Evolutionary conservation across 2,888 invertebrate genomes (phyloP), one percentile per base, ranked within the genome.

Genomic region (Macrostomum cliftonense): DNA sequence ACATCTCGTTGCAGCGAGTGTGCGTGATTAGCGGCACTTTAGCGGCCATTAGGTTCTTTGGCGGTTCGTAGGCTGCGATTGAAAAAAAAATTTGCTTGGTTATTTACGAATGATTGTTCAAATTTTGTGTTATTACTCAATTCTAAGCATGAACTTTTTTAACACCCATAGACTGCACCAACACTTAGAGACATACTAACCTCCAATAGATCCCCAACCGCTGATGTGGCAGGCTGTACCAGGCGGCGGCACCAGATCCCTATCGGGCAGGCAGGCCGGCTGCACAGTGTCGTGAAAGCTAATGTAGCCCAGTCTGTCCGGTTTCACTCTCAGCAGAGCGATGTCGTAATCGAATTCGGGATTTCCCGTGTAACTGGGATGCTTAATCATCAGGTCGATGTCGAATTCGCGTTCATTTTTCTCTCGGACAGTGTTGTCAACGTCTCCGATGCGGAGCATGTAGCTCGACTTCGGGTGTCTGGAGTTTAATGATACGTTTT

Each of bases 221-320:
- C 82, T 81, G 47, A 83, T 80, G 14, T 79, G 78, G 61, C 83
- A 84, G 59, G 78, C 78, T 52, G 76, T 68, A 20, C 78, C 77
- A 1, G 73, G 61, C 1, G 71, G 61, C 56, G 81, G 78, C 11
- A 68, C 64, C 0, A 73, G 68, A 37, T 73, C 71, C 14, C 71
- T 68, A 1, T 75, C 67, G 0, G 83, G 81, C 53, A 84, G 67
- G 62, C 84, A 84, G 53, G 81, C 77, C 1, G 83, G 81, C 66
- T 80, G 79, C 1, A 82, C 76, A 59, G 78, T 75, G 45, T 77
- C 74, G 50, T 75, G 78, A 56, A 82, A 76, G 19, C 67, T 70
- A 16, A 82, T 75, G 28, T 28, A 28, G 0, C 78, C 78, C 0
- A 65, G 67, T 11, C 73, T 0, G 37, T 73, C 38, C 48, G 56